These are phyloP conservation scores for Tachycineta bicolor DNA, from an alignment of 2,113 vertebrate genomes.

Conservation along the genomic window DNA sequence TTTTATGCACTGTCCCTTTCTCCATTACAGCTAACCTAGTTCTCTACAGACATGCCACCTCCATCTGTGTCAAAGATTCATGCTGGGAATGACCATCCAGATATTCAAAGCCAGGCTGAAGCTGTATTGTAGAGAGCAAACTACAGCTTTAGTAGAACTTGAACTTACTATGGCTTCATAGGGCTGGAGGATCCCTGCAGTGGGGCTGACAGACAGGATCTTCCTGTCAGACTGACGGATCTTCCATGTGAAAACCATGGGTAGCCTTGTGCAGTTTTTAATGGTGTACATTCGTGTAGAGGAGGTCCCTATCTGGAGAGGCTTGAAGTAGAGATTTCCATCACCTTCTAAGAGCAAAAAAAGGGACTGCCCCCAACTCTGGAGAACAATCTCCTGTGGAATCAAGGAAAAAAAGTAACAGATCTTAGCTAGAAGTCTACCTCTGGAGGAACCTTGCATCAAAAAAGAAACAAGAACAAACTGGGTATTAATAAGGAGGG, in stretches of 20 bases:
- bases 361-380: conserved; percentile 76
- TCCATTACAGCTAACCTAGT: background rate
- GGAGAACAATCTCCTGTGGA: conserved; percentile 80
- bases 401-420: background rate
- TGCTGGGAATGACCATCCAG: background rate
- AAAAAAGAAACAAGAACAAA: background rate
- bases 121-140: background rate
- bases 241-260: conserved; percentile 87
- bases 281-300: conserved; percentile 76
- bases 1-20: background rate
- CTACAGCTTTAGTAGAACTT: background rate
- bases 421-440: background rate
- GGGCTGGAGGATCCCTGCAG: conserved; percentile 82
- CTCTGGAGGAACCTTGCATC: background rate
- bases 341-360: conserved; percentile 78
- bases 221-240: conserved; percentile 70
- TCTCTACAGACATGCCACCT: background rate
- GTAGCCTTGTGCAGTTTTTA: conserved; percentile 81
- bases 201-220: conserved; percentile 80
- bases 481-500: background rate
- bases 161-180: conserved; percentile 83
- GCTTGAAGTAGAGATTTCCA: conserved; percentile 84
- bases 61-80: background rate
- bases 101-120: background rate
- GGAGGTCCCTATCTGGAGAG: conserved; percentile 78